Conservation (phyloP, 2,888 invertebrate species). For the Drosophila mimetica region DNA sequence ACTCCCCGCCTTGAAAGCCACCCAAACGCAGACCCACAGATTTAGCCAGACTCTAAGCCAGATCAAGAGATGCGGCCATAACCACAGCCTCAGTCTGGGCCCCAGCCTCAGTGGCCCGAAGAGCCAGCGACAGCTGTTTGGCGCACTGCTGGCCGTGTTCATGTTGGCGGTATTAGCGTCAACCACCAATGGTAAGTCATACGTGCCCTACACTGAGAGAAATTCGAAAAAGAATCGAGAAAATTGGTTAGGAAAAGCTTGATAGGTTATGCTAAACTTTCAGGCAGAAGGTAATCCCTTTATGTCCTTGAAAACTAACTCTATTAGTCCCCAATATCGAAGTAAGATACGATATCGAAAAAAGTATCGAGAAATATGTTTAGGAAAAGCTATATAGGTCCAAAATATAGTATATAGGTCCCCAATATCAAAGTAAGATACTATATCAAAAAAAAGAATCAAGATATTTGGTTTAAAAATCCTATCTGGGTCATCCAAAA, state of each 20-base stretch:
- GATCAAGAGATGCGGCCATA: slow-evolving; percentile 33
- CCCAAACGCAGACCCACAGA: slow-evolving; percentile 48
- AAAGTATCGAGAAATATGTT: no score
- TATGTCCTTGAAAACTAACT: no score
- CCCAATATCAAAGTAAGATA: no score
- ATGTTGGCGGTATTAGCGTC: slow-evolving; percentile 48
- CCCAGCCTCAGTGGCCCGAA: slow-evolving; percentile 41
- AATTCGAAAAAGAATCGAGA: not conserved
- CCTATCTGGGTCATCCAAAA: no score
- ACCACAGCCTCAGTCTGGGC: slow-evolving; percentile 35
- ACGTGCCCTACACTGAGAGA: slow-evolving; percentile 6
- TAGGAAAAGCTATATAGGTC: no score
- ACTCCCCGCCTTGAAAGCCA: slow-evolving; percentile 18
- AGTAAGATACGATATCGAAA: no score
- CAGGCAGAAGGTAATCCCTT: no score
- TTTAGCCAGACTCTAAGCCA: slow-evolving; percentile 30
- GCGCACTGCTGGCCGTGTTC: slow-evolving; percentile 66
- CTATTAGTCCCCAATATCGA: no score
- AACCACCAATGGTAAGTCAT: slow-evolving; percentile 69
- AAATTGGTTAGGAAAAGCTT: not conserved
- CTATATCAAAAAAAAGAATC: no score
- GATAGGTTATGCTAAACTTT: no score
- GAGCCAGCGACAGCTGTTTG: slow-evolving; percentile 66
- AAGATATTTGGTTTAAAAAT: no score
- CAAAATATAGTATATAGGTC: no score